Evolutionary conservation across 2,888 invertebrate genomes (phyloP), one percentile per base, ranked within the genome.

Genomic region (Congeria kusceri): DNA sequence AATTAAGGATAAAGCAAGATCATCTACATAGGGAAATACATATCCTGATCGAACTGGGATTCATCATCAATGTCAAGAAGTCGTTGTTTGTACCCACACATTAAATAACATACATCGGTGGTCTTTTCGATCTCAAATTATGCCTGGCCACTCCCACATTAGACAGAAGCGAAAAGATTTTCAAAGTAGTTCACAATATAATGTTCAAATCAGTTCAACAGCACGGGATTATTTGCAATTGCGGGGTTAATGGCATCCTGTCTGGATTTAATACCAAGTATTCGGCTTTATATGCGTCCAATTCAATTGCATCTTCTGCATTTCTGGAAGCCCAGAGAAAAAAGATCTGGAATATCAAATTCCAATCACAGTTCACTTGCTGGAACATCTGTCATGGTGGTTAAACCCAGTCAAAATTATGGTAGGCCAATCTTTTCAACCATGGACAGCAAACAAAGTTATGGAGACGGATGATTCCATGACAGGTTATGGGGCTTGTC

Each of bases 381-480:
- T n/a, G 25, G 46, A 32, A 25, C 77, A 77, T 59, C 47, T 77
- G 56, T 63, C 20, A 25, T 77, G 72, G 72, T 77, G 77, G 77
- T 67, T 61, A 72, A 63, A 66, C 23, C 5, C 61, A 57, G 57
- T 32, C 39, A 77, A 77, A 53, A 68, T 77, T 62, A 25, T 28
- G 5, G 39, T 49, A 68, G 69, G 69, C 57, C 61, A 58, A 64
- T 78, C 67, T 59, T 64, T 78, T 46, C 63, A 39, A 68, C 72
- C 13, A 32, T n/a, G 7, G 18, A 11, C 39, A 25, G 29, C 29
- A 47, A 65, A 28, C 20, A 25, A 67, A 11, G 61, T 64, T 5
- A 39, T 83, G 18, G 62, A 67, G n/a, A 80, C 80, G 25, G 77
- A 83, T 75, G 77, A 25, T 75, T 15, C 81, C 68, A 23, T 67